phyloP scores from a whole-genome alignment of 2,888 invertebrate genomes.

The Caenorhabditis auriculariae region DNA sequence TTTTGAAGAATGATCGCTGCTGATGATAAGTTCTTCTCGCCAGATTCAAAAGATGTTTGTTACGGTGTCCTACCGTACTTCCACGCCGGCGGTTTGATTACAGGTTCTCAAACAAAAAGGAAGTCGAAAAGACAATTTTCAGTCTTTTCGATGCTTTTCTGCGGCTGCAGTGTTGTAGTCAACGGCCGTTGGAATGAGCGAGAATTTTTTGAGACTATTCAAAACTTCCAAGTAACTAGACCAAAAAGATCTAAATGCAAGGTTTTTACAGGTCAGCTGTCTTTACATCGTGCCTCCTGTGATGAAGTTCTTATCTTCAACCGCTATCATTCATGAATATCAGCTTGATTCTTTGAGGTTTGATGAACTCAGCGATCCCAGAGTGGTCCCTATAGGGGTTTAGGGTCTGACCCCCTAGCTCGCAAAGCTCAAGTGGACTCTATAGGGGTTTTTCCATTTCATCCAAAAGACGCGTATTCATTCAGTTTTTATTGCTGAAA shows the following conservation, averaged over 20 bases:
- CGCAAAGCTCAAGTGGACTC: too few relatives aligned
- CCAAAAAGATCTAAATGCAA: too few relatives aligned
- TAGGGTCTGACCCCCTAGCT: too few relatives aligned
- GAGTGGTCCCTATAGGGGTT: too few relatives aligned
- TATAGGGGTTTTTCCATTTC: too few relatives aligned
- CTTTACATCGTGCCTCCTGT: slow-evolving; percentile 50
- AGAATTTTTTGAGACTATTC: slow-evolving; percentile 30
- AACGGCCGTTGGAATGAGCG: slow-evolving; percentile 39
- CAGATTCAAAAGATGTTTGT: slow-evolving; percentile 14
- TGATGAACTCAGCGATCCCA: too few relatives aligned
- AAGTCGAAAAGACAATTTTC: background rate
- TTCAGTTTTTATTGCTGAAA: too few relatives aligned
- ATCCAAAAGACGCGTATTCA: too few relatives aligned
- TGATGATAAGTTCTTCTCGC: slow-evolving; percentile 4
- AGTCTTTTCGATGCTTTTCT: slow-evolving; percentile 37
- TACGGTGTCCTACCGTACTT: slow-evolving; percentile 53
- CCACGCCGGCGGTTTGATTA: slow-evolving; percentile 54
- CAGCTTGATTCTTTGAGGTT: too few relatives aligned
- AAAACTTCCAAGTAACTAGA: slow-evolving; percentile 24
- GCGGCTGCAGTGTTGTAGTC: slow-evolving; percentile 39
- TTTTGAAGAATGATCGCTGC: slow-evolving; percentile 9
- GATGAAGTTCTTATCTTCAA: slow-evolving; percentile 41
- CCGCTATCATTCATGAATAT: too few relatives aligned
- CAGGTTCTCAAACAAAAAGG: slow-evolving; percentile 3
- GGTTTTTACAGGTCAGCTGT: slow-evolving; percentile 25